Base-by-base conservation (phyloP, 2,888 invertebrate species). In the Quadroppia sp. region DNA sequence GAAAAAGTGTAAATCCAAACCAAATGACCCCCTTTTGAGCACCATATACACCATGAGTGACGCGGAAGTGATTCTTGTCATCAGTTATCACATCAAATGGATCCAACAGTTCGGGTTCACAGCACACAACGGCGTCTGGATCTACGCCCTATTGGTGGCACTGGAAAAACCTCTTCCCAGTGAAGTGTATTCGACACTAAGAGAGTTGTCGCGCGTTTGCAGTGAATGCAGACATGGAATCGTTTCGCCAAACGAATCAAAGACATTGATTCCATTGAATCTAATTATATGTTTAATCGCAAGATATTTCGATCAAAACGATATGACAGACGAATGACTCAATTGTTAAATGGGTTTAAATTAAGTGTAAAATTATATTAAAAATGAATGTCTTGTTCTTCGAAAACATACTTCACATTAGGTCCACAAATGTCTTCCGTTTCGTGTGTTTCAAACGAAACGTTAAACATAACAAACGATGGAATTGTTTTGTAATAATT, bases 201-300 rank as follows among this genome's bases (percentile, higher is more conserved):
- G 75, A 17, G 36, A 75, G 2, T 59, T 75, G 20, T 25, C 45
- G 2, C 71, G 75, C n/a, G 64, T 64, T 28, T 75, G 75, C 53
- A 72, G 71, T 40, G 25, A 42, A 40, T 48, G 61, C 15, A 20
- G 75, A 67, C 25, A 45, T 42, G 17, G 25, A 32, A 23, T 50
- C 9, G 30, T 30, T n/a, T 28, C 53, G 15, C 13, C 32, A 2
- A 11, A 9, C 6, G 72, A 74, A 2, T 45, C 15, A 2, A 36
- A 48, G 17, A 59, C 30, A 61, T 23, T 73, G 23, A 20, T 45
- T 23, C 48, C 71, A 13, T 30, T 75, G n/a, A 75, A 72, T 72
- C 25, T 72, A 28, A 75, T 75, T 23, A 75, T 75, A n/a, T 50
- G 36, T 30, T 67, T 75, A n/a, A 53, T 75, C 15, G 72, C 67